Conservation (phyloP, 2,113 vertebrate genomes). For the Alligator sinensis region DNA sequence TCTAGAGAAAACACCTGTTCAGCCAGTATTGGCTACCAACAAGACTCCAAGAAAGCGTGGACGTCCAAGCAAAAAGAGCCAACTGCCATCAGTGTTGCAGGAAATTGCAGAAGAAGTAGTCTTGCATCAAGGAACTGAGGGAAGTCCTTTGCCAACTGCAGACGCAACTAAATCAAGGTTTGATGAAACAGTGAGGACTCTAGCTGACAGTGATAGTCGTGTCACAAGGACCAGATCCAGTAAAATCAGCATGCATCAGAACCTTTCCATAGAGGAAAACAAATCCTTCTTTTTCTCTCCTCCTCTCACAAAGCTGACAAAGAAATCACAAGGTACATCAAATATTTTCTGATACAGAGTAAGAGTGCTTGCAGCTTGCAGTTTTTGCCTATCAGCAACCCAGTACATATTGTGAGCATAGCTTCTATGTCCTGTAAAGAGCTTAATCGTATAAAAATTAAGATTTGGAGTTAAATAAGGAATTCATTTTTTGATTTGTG, state of each 20-base stretch:
- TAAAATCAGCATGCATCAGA: constrained; percentile 9
- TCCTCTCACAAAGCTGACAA: constrained; percentile 77
- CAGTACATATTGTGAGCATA: background rate
- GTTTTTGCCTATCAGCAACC: background rate
- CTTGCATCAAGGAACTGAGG: background rate
- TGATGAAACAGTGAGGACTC: constrained; percentile 2
- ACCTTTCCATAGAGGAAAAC: constrained; percentile 56
- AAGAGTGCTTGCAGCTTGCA: background rate
- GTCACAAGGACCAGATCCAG: constrained; percentile 71
- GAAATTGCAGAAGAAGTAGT: constrained; percentile 13
- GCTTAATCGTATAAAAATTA: background rate
- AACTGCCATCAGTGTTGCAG: background rate
- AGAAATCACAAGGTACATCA: constrained; percentile 84
- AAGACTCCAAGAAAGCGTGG: constrained; percentile 22
- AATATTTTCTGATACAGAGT: background rate
- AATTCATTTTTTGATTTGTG: background rate
- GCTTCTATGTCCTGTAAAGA: background rate
- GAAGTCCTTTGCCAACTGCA: constrained; percentile 25
- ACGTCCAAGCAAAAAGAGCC: constrained; percentile 55
- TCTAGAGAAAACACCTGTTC: background rate
- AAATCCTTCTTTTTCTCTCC: constrained; percentile 83
- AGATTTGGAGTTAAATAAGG: background rate
- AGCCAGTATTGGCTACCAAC: background rate
- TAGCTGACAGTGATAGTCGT: background rate
- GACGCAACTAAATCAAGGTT: background rate